phyloP scores from a whole-genome alignment of 2,888 invertebrate genomes.

The Andrena hattorfiana region DNA sequence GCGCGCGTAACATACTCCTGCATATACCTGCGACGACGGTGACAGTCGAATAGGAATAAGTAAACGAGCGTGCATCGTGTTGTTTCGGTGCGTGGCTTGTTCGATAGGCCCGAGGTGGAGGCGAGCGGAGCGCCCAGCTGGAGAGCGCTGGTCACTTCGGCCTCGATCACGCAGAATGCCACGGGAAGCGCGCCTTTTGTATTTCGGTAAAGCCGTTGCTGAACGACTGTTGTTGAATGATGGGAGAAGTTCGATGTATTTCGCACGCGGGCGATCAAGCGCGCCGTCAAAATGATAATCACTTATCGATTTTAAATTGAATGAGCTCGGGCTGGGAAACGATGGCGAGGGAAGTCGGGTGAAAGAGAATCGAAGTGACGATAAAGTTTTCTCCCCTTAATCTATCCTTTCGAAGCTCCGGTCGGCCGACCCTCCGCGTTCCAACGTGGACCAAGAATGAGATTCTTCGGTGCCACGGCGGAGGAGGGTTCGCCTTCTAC shows the following conservation, averaged over 20 bases:
- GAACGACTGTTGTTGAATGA: too few species aligned
- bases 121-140: background rate
- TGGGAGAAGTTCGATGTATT: too few species aligned
- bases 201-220: background rate
- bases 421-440: conserved; percentile 21
- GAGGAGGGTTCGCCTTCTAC: conserved; percentile 63
- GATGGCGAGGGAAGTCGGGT: conserved; percentile 25
- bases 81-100: conserved; percentile 46
- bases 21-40: conserved; percentile 60
- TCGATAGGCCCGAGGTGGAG: conserved; percentile 9
- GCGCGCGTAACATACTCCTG: conserved; percentile 52
- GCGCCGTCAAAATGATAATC: conserved; percentile 30
- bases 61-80: conserved; percentile 55
- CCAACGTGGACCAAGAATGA: conserved; percentile 40
- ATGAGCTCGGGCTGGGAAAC: conserved; percentile 21
- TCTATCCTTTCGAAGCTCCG: conserved; percentile 42
- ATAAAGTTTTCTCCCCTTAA: conserved; percentile 45
- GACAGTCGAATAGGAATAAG: conserved; percentile 62
- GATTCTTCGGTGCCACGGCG: conserved; percentile 33
- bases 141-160: conserved; percentile 7
- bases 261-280: background rate
- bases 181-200: too few species aligned
- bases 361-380: conserved; percentile 43
- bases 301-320: conserved; percentile 34
- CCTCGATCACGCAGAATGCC: too few species aligned